Conservation (phyloP, 2,797 vertebrate genomes). For the Gadopsis marmoratus region DNA sequence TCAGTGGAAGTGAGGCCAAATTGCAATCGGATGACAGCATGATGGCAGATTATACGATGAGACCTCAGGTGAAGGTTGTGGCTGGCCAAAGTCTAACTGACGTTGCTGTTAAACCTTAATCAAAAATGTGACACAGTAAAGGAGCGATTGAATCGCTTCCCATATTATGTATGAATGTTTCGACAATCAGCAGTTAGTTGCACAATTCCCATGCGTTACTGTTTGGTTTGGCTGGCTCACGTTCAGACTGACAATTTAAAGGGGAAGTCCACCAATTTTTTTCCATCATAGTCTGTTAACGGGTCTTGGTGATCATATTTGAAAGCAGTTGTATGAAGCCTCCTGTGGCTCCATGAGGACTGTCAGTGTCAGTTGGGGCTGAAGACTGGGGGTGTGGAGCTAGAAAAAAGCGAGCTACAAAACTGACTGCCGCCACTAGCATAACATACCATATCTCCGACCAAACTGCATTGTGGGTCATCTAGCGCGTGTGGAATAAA, state of each 20-base stretch:
- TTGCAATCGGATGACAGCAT: constrained; percentile 32
- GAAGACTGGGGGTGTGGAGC: background rate
- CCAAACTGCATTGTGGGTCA: background rate
- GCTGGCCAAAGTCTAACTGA: constrained; percentile 7
- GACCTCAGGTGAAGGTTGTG: constrained; percentile 28
- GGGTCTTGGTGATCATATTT: background rate
- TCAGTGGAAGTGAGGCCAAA: constrained; percentile 28
- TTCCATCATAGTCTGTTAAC: background rate
- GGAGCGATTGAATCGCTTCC: background rate
- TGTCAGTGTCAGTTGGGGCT: background rate
- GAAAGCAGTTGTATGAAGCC: background rate
- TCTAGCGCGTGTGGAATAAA: too few species aligned
- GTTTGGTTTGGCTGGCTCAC: background rate
- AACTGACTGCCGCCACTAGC: too few species aligned
- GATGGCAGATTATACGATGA: constrained; percentile 46
- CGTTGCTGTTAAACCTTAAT: background rate
- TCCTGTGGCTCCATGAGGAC: background rate
- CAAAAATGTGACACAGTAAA: background rate
- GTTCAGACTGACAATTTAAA: background rate
- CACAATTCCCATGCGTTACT: background rate
- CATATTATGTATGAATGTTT: background rate
- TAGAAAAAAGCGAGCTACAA: background rate
- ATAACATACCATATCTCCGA: background rate
- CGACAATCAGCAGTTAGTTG: background rate
- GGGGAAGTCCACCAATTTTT: background rate